Evolutionary conservation across 2,113 vertebrate genomes (phyloP).

Genomic region (Galeopterus variegatus): DNA sequence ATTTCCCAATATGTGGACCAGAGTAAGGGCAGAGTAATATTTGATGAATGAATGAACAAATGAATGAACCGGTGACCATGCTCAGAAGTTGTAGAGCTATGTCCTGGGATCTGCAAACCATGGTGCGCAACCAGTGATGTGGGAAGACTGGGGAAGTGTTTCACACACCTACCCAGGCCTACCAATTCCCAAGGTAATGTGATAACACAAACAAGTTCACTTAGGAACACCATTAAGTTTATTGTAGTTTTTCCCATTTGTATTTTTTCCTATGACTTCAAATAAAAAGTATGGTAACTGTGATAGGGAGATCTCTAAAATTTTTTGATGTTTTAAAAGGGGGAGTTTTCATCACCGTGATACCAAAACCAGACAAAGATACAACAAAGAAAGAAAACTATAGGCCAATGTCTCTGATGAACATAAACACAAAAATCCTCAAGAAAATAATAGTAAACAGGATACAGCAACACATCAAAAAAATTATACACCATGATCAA

Average conservation of each 20-base stretch:
- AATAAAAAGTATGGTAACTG: neutral
- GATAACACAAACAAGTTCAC: neutral
- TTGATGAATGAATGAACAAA: neutral
- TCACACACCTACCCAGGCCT: neutral
- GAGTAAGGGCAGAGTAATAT: neutral
- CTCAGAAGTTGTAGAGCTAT: neutral
- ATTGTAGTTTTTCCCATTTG: neutral
- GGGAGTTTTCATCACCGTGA: no score
- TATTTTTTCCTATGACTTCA: neutral
- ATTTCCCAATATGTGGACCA: neutral
- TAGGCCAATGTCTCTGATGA: no score
- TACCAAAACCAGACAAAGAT: no score
- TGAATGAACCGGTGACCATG: neutral
- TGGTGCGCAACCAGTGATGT: neutral
- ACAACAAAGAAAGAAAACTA: no score
- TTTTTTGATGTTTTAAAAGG: neutral
- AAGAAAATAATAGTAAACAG: no score
- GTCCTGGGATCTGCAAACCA: neutral
- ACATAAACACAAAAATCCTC: no score
- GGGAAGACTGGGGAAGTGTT: neutral
- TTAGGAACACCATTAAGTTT: neutral
- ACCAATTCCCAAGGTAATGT: neutral
- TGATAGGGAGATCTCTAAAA: neutral
- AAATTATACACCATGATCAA: no score
- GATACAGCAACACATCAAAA: no score